Evolutionary conservation across 2,888 invertebrate genomes (phyloP).

Genomic region (Calameuta pallipes): DNA sequence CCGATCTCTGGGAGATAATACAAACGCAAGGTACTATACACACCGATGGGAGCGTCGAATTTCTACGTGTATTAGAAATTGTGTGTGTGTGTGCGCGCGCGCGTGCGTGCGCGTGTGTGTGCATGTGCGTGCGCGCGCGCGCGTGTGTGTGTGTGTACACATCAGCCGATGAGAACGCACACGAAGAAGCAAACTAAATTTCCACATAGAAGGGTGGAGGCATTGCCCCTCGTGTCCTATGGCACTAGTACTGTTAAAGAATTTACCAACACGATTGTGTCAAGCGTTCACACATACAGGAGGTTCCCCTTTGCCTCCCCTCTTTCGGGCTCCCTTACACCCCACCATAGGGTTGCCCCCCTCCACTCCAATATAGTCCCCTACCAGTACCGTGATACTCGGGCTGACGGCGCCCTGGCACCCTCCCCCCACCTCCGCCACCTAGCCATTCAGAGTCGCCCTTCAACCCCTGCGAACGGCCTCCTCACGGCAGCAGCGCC

Average conservation of each 20-base stretch:
- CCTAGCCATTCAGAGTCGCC: conserved; percentile 10
- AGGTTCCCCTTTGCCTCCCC: conserved; percentile 10
- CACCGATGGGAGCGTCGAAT: background rate
- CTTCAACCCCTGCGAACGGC: conserved; percentile 29
- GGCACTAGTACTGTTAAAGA: background rate
- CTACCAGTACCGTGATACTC: background rate
- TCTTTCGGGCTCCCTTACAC: conserved; percentile 9
- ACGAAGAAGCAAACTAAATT: conserved; percentile 40
- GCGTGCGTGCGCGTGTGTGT: conserved; percentile 1
- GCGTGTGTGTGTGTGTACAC: conserved; percentile 3
- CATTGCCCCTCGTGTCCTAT: conserved; percentile 41
- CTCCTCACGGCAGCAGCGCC: conserved; percentile 14
- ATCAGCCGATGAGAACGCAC: conserved; percentile 12
- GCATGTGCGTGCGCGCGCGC: conserved; percentile 5
- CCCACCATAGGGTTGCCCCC: conserved; percentile 8
- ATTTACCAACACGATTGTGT: background rate
- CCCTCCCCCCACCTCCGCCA: conserved; percentile 8
- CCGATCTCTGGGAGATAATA: background rate
- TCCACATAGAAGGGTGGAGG: conserved; percentile 42
- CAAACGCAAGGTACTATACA: background rate
- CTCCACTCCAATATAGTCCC: background rate
- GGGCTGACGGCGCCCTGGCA: background rate
- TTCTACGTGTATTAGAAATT: background rate
- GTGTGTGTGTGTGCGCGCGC: background rate
- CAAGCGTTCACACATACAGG: conserved; percentile 16